Base-by-base conservation (phyloP, 2,888 invertebrate genomes). In the Aphidoletes aphidimyza region DNA sequence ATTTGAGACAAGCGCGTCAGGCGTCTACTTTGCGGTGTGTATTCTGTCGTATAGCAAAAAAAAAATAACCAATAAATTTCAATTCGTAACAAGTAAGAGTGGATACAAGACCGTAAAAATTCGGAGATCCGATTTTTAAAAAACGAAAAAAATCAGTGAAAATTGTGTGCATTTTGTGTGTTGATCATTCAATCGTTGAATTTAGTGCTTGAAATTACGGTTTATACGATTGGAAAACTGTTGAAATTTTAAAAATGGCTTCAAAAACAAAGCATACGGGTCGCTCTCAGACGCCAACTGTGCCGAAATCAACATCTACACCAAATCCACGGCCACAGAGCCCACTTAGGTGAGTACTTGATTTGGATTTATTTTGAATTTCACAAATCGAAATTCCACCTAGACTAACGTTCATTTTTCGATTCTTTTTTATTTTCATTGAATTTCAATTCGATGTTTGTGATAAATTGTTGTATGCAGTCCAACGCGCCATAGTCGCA, bases 401-500 rank as follows among this genome's bases (percentile, higher is more conserved):
- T 3, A 22, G 6, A 54, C 2, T 6, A 11, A 22, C 19, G n/a
- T 37, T 37, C 30, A 17, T 11, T 69, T 69, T 30, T 30, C 26
- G 69, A 17, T 37, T 81, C 19, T 81, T 81, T 81, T 2, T 81
- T 3, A 5, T 81, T n/a, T 81, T 81, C 22, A 0, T 3, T 37
- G 37, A 3, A 11, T 81, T 81, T 37, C 39, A 11, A 37, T 34
- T 81, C 81, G 81, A n/a, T 78, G 36, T 81, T 81, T 81, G 37
- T n/a, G n/a, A 3, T 78, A 0, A 1, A 11, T 36, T 78, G 54
- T 36, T 34, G 19, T 37, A 81, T 37, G 11, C 39, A 96, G 96
- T 88, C 98, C 98, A 84, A 97, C 97, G 39, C 93, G 97, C 87
- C 94, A 96, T 87, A 95, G 95, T 85, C 95, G 99, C 78, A 91